These are phyloP conservation scores for Cepaea nemoralis DNA, from an alignment of 1,140 invertebrate genomes.

Conservation along the genomic window DNA sequence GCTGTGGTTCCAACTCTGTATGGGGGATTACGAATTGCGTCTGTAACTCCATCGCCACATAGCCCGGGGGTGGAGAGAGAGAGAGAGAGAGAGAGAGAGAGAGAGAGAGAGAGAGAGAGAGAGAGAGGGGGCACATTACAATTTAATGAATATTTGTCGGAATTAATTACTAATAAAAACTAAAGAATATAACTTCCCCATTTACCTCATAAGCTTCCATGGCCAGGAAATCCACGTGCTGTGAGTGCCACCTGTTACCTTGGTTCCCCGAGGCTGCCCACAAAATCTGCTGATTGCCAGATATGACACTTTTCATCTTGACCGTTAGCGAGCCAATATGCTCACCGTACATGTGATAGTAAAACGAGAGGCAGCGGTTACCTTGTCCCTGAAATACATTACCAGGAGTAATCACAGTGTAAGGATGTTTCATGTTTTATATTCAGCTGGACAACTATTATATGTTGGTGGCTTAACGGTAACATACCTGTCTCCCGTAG, in stretches of 20 bases:
- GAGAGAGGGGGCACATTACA: too few relatives aligned
- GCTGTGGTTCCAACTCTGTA: too few relatives aligned
- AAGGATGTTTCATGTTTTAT: too few relatives aligned
- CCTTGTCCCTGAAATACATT: conserved; percentile 10
- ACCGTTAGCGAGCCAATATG: conserved; percentile 60
- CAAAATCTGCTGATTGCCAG: conserved; percentile 23
- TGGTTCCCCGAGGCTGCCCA: conserved; percentile 25
- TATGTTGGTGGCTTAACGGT: too few relatives aligned
- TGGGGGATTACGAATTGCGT: too few relatives aligned
- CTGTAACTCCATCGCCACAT: too few relatives aligned
- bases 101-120: neutral
- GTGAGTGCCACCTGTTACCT: conserved; percentile 16
- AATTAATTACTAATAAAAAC: neutral
- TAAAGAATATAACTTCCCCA: neutral
- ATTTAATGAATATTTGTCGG: neutral
- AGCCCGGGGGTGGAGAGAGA: too few relatives aligned
- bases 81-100: neutral
- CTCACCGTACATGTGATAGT: conserved; percentile 82
- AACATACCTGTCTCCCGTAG: too few relatives aligned
- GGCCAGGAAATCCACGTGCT: conserved; percentile 3
- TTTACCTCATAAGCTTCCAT: conserved; percentile 26
- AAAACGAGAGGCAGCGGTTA: conserved; percentile 74
- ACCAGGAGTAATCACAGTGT: neutral
- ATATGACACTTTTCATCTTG: conserved; percentile 44
- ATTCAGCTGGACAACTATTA: too few relatives aligned